phyloP scores from a whole-genome alignment of 1,140 invertebrate genomes.

The Bombus consobrinus region DNA sequence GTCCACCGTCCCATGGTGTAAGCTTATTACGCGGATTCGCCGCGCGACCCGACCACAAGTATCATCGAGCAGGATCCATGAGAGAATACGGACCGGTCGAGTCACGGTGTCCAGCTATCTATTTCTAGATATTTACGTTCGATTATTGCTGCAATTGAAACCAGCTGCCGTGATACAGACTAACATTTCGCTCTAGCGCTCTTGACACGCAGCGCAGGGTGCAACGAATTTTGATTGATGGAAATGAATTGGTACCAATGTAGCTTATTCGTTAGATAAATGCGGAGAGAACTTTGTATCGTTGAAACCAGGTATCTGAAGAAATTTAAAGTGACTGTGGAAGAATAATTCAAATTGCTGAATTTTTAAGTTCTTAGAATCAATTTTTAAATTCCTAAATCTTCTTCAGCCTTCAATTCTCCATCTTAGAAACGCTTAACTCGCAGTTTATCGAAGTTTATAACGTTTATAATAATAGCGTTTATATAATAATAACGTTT shows the following conservation, averaged over 20 bases:
- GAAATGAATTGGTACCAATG: conserved; percentile 18
- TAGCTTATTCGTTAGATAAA: not conserved
- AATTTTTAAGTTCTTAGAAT: not conserved
- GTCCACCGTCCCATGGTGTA: not conserved
- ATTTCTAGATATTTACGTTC: conserved; percentile 52
- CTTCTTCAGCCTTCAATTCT: not conserved
- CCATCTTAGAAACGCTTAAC: no score
- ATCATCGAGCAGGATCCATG: conserved; percentile 20
- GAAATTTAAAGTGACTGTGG: not conserved
- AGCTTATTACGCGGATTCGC: conserved; percentile 30
- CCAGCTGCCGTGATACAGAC: conserved; percentile 29
- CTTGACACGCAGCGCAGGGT: not conserved
- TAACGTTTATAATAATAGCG: no score
- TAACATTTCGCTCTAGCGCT: not conserved
- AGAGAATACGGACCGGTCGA: conserved; percentile 20
- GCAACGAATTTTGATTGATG: conserved; percentile 33
- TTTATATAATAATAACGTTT: no score
- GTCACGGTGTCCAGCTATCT: not conserved
- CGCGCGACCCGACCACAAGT: not conserved
- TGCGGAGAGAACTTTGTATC: not conserved
- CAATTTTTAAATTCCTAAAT: not conserved
- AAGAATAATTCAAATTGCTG: not conserved
- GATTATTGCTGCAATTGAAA: conserved; percentile 47
- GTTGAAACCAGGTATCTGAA: not conserved
- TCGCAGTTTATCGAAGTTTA: not conserved